phyloP scores from a whole-genome alignment of 1,140 invertebrate species.

The Lepidotrigona ventralis region DNA sequence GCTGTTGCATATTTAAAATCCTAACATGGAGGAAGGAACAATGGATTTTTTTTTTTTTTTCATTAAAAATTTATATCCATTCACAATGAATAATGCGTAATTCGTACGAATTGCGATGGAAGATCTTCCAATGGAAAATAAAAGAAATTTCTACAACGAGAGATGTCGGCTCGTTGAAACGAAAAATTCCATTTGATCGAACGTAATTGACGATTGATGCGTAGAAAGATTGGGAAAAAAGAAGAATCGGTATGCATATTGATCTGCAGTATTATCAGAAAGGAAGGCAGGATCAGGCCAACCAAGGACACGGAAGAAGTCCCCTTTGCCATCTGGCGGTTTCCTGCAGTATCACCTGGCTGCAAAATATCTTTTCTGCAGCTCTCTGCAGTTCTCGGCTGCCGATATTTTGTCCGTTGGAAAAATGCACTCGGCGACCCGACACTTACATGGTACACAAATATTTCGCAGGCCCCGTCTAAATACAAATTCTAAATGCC shows the following conservation, averaged over 20 bases:
- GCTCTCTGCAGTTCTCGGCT: conserved; percentile 73
- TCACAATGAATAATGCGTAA: not conserved
- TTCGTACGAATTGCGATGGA: not conserved
- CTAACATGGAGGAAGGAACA: not conserved
- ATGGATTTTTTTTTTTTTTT: not conserved
- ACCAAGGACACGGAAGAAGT: conserved; percentile 67
- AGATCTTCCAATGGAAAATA: not conserved
- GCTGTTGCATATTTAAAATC: not conserved
- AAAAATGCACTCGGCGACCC: not conserved
- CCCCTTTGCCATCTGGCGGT: conserved; percentile 79
- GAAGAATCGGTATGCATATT: conserved; percentile 22
- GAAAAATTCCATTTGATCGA: not conserved
- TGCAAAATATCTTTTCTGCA: conserved; percentile 63
- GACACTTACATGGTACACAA: conserved; percentile 19
- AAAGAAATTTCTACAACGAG: no score
- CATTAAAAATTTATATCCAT: not conserved
- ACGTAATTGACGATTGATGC: not conserved
- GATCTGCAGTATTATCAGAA: conserved; percentile 27
- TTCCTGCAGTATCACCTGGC: conserved; percentile 64
- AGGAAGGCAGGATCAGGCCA: conserved; percentile 19
- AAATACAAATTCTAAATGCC: conserved; percentile 26
- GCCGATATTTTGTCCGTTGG: conserved; percentile 71
- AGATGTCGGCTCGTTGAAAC: not conserved
- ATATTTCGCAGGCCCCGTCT: conserved; percentile 15
- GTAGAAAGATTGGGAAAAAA: not conserved